phyloP scores from a whole-genome alignment of 2,888 invertebrate species.

The Eupithecia insigniata region DNA sequence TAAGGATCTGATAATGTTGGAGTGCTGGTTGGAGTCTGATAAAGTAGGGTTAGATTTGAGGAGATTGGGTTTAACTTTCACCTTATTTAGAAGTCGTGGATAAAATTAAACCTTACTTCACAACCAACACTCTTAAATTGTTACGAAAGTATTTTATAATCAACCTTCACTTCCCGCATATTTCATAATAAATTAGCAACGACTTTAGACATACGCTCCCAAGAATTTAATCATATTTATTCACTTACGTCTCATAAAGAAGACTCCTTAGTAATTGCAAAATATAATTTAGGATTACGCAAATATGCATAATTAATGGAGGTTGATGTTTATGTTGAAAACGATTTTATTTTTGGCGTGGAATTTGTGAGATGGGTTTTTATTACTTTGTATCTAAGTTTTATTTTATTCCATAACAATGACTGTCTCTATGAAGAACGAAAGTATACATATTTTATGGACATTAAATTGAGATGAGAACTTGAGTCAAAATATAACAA shows the following conservation, averaged over 20 bases:
- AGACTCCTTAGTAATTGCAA: slow-evolving; percentile 37
- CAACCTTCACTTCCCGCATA: slow-evolving; percentile 56
- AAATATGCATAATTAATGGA: slow-evolving; percentile 33
- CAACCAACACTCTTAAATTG: slow-evolving; percentile 24
- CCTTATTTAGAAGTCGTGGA: slow-evolving; percentile 34
- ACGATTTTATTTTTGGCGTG: slow-evolving; percentile 18
- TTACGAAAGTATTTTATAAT: slow-evolving; percentile 61
- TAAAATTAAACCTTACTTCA: neutral
- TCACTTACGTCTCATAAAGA: slow-evolving; percentile 45
- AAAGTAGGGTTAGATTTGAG: neutral
- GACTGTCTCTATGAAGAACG: neutral
- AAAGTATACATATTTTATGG: neutral
- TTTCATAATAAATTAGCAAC: slow-evolving; percentile 56
- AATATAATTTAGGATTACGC: slow-evolving; percentile 36
- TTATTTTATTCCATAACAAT: slow-evolving; percentile 23
- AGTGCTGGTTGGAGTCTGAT: too few relatives aligned
- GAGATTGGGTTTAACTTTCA: slow-evolving; percentile 46
- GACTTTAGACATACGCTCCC: slow-evolving; percentile 48
- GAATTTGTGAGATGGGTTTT: slow-evolving; percentile 7
- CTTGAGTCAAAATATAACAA: neutral
- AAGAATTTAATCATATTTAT: slow-evolving; percentile 59
- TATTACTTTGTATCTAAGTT: slow-evolving; percentile 16
- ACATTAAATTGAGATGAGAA: neutral
- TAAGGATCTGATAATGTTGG: neutral
- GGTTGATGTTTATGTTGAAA: slow-evolving; percentile 20